These are phyloP conservation scores for Pterocles burchelli DNA, from an alignment of 2,113 vertebrate genomes.

Conservation along the genomic window DNA sequence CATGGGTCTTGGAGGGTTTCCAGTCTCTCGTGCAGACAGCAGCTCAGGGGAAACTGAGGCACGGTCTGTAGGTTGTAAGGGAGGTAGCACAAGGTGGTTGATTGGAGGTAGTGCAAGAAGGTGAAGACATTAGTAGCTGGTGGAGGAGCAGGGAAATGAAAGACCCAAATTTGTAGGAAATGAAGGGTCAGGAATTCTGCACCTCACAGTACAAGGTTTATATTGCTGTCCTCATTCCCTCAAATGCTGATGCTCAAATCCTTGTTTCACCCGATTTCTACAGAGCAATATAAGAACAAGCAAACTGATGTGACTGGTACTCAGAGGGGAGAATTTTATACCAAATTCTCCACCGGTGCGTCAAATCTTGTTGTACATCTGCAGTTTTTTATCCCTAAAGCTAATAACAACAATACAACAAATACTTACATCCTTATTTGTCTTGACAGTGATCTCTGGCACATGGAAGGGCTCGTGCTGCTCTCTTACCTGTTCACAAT, in stretches of 20 bases:
- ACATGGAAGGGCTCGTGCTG: rapidly evolving
- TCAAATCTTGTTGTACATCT: neutral
- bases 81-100: neutral
- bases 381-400: neutral
- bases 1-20: neutral
- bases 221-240: neutral
- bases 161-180: neutral
- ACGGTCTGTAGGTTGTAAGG: rapidly evolving
- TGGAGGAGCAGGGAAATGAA: neutral
- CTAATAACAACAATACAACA: neutral
- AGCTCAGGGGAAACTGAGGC: neutral
- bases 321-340: neutral
- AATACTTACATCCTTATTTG: rapidly evolving
- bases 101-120: neutral
- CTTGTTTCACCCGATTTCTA: conserved; percentile 2
- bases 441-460: neutral
- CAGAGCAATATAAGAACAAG: neutral
- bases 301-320: neutral
- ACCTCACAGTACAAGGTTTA: neutral
- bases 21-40: neutral
- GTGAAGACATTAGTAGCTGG: neutral
- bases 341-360: neutral
- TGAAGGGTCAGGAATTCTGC: neutral
- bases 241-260: neutral
- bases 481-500: neutral